Evolutionary conservation across 2,797 vertebrate genomes (phyloP), one percentile per base, ranked within the genome.

Genomic region (Tragopan temminckii): DNA sequence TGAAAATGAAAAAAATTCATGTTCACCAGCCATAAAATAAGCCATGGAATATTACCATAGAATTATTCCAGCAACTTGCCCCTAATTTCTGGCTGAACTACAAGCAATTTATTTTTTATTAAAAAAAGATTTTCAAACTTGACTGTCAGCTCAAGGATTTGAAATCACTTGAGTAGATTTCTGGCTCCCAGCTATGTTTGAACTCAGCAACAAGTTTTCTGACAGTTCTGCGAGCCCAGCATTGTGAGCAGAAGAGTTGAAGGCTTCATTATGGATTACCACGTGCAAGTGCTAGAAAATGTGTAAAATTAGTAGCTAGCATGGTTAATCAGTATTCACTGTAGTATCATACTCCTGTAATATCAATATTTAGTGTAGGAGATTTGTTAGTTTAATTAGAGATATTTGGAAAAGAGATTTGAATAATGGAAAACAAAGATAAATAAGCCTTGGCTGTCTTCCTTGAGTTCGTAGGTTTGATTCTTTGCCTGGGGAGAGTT

Each of bases 351-450:
- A 46, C 33, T 69, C 76, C 57, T 21, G 38, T 48, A 20, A 10
- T 61, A 31, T 55, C 40, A 11, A 5, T 18, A n/a, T 24, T 46
- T 19, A 72, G 15, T 4, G 0, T 29, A 77, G 38, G 29, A 72
- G 38, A 92, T 53, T 69, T 92, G 36, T 62, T 69, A 63, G 57
- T 63, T 29, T 40, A 66, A 80, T 59, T 11, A 59, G 59, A 72
- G 27, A 13, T 79, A 24, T n/a, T n/a, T 71, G 17, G 66, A 89
- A 74, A 90, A 90, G 46, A 70, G 5, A 50, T 69, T 29, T 85
- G 84, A 92, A 69, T 59, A 93, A 69, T 43, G 19, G 72, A 80
- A 40, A 80, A 8, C 21, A 87, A 89, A 92, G 21, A 82, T 40
- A 90, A 85, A 82, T 68, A 76, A 89, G 69, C 17, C 5, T 69